Base-by-base conservation (phyloP, 2,888 invertebrate species). In the Diaprepes abbreviatus region DNA sequence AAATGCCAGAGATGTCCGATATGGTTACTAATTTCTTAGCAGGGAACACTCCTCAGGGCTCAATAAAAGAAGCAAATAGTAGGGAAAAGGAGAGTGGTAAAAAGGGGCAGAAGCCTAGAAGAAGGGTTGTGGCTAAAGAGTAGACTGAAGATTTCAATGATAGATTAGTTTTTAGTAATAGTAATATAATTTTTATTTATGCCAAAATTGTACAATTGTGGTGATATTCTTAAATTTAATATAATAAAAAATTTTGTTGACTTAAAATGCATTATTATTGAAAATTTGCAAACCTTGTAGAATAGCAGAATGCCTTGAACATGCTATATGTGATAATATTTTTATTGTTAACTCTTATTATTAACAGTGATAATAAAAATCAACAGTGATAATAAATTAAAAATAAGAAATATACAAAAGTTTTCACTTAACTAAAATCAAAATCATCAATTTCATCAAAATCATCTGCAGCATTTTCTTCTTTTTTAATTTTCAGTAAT, bases 1-100 rank as follows among this genome's bases (percentile, higher is more conserved):
- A 95, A 74, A 91, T 98, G 90, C 95, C 96, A 1, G 98, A 98
- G 85, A 91, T 99, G 87, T 95, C 97, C 0, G 98, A 99, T 85
- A 90, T 97, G 87, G 89, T 99, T 72, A 95, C 98, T 0, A 91
- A 92, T 33, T 90, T 92, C 76, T 91, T 97, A 76, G 91, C 93
- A 60, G 93, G 95, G 33, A 92, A 95, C 38, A 91, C 91, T 67
- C 85, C 88, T 57, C 64, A 52, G 40, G 9, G 9, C 14, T 14
- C 38, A 28, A 82, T 76, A 17, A 74, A 69, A 33, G 52, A 72
- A 36, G 43, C 45, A 35, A 50, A 36, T 43, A 48, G 50, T 6
- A 74, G 69, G 59, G 62, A 65, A 5, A 73, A 72, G 24, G 77
- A 78, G 50, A 78, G 78, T 55, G 75, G 70, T 35, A 80, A 81